Percentiles rank a stretch among this genome's conserved stretches.
Conservation (phyloP, 2,888 invertebrate species). For the Polyommatus icarus region DNA sequence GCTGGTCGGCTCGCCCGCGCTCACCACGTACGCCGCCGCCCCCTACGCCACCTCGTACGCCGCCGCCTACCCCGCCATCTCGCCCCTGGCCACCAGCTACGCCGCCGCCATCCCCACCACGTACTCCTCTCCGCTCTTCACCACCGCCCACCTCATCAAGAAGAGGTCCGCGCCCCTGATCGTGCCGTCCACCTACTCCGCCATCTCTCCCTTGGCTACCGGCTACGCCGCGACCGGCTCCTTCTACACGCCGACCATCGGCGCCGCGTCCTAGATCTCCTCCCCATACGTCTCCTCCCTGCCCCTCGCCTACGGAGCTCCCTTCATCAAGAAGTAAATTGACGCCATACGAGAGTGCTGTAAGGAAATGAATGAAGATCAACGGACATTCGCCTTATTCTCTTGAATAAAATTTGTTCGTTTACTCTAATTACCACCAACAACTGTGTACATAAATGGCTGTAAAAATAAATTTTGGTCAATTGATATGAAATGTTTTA, state of each 20-base stretch:
- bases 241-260: background rate
- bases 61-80: conserved; percentile 47
- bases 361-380: background rate
- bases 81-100: conserved; percentile 48
- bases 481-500: background rate
- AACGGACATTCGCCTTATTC: background rate
- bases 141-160: conserved; percentile 55
- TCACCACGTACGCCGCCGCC: conserved; percentile 41
- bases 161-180: conserved; percentile 52
- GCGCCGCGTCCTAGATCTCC: conserved; percentile 40
- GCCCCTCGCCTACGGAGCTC: conserved; percentile 35
- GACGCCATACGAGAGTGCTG: background rate
- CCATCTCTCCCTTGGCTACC: background rate
- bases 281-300: conserved; percentile 44
- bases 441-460: conserved; percentile 2
- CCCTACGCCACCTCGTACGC: conserved; percentile 44
- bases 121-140: conserved; percentile 40
- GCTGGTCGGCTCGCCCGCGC: conserved; percentile 39
- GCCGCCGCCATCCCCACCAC: conserved; percentile 22
- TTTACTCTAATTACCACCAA: background rate
- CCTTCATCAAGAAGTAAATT: conserved; percentile 39
- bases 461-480: conserved; percentile 12
- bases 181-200: conserved; percentile 39
- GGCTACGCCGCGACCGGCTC: background rate
- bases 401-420: background rate